Evolutionary conservation across 2,888 invertebrate species (phyloP), one percentile per base, ranked within the genome.

Genomic region (Drosophila anomalata): DNA sequence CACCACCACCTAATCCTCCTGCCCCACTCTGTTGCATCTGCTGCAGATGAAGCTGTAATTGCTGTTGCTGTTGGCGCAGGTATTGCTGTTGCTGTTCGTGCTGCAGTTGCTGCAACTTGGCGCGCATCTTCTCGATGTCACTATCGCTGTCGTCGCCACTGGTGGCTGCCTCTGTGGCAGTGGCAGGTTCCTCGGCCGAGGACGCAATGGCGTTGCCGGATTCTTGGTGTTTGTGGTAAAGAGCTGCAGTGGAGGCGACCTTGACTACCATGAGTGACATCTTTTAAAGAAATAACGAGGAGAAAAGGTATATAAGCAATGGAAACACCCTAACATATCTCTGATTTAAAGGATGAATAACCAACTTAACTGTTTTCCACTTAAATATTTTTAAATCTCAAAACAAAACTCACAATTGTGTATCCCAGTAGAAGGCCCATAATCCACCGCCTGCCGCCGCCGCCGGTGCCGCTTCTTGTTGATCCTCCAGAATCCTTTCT

Each of bases 241-340:
- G 71, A 57, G 87, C 86, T 71, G 91, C 77, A 78, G 90, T 76
- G 33, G 91, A 89, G 73, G 90, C 90, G 77, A 89, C 86, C 84
- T 89, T 89, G 77, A 90, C 87, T 78, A 91, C 84, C 89, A 91
- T 89, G 80, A 91, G 78, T 78, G 90, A 89, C 86, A 90, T 90
- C 91, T 91, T 76, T 3, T 70, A 31, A 17, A 9, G 11, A 17
- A 24, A 48, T 4, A 9, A 9, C 3, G 3, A 9, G 3, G 29
- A 9, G 3, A 2, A 29, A 29, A 9, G 14, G 14, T 24, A 36
- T 4, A 36, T 36, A 5, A 36, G n/a, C 22, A 36, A 29, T 29
- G 8, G 3, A 9, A 9, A 29, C 9, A 29, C 2, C 2, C 29
- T 29, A 8, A 36, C n/a, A 12, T 36, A n/a, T 36, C 5, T n/a